These are phyloP conservation scores for Meriones psammophilus DNA, from an alignment of 2,797 vertebrate genomes.

Conservation along the genomic window DNA sequence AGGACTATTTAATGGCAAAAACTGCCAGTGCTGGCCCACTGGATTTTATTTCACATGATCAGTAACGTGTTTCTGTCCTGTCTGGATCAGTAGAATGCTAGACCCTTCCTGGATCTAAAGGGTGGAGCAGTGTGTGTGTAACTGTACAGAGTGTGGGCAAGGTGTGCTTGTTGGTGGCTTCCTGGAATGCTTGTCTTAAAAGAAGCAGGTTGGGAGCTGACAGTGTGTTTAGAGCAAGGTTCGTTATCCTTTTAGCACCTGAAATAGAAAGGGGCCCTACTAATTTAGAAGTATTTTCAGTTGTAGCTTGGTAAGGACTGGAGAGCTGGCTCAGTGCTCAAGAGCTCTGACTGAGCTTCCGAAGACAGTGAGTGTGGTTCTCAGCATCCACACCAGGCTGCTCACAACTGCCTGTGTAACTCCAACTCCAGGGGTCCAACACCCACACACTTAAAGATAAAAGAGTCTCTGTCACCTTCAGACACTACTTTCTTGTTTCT, in stretches of 20 bases:
- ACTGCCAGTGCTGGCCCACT: slow-evolving; percentile 1
- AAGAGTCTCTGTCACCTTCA: slow-evolving; percentile 35
- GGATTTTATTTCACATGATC: slow-evolving; percentile 39
- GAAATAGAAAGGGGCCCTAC: neutral
- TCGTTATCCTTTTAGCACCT: slow-evolving; percentile 63
- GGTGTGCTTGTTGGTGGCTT: neutral
- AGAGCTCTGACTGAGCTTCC: neutral
- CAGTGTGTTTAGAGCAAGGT: neutral
- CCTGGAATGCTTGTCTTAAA: slow-evolving; percentile 6
- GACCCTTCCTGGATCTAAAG: slow-evolving; percentile 47
- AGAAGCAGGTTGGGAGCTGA: neutral
- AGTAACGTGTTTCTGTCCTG: slow-evolving; percentile 27
- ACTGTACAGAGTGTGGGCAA: neutral
- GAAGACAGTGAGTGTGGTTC: neutral
- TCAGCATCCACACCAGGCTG: neutral
- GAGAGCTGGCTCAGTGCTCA: neutral
- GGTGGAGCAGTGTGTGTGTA: neutral
- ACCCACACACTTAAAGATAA: neutral
- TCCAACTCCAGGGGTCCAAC: neutral
- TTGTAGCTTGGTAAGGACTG: neutral
- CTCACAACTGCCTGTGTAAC: neutral
- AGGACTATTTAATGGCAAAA: slow-evolving; percentile 33
- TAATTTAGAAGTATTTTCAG: slow-evolving; percentile 18
- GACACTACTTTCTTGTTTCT: slow-evolving; percentile 67
- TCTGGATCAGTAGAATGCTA: slow-evolving; percentile 33